Conservation (phyloP, 2,888 invertebrate species). For the Eutolmus rufibarbis region DNA sequence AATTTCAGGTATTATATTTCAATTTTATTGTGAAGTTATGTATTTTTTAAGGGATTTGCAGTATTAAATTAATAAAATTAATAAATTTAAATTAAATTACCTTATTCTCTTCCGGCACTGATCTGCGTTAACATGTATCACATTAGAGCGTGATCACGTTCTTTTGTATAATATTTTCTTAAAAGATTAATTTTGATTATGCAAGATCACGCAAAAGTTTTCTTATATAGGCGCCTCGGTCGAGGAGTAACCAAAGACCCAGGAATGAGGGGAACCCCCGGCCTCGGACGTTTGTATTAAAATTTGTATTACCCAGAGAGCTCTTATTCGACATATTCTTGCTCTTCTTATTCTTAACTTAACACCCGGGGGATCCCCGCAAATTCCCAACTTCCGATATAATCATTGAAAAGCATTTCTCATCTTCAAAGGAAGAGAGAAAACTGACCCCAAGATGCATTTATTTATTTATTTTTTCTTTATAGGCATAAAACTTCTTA, state of each 20-base stretch:
- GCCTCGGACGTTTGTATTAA: no score
- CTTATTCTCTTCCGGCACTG: slow-evolving; percentile 4
- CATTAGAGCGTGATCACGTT: not conserved
- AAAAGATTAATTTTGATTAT: slow-evolving; percentile 27
- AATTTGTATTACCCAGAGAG: no score
- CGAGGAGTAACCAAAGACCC: not conserved
- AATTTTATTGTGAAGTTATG: no score
- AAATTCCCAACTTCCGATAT: not conserved
- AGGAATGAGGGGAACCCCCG: no score
- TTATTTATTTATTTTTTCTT: slow-evolving; percentile 1
- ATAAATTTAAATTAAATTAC: no score
- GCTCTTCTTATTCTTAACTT: not conserved
- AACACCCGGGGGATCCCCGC: not conserved
- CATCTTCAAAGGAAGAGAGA: not conserved
- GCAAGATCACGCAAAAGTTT: slow-evolving; percentile 15
- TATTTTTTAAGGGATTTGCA: no score
- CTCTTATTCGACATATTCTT: no score
- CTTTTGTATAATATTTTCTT: not conserved
- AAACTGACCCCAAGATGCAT: not conserved
- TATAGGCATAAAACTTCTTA: not conserved
- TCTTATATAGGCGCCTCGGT: not conserved
- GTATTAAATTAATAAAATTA: not conserved
- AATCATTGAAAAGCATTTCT: not conserved
- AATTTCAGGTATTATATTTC: no score
- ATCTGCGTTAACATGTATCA: not conserved